These are phyloP conservation scores for Anoura caudifer DNA, from an alignment of 2,113 vertebrate genomes.

Conservation along the genomic window DNA sequence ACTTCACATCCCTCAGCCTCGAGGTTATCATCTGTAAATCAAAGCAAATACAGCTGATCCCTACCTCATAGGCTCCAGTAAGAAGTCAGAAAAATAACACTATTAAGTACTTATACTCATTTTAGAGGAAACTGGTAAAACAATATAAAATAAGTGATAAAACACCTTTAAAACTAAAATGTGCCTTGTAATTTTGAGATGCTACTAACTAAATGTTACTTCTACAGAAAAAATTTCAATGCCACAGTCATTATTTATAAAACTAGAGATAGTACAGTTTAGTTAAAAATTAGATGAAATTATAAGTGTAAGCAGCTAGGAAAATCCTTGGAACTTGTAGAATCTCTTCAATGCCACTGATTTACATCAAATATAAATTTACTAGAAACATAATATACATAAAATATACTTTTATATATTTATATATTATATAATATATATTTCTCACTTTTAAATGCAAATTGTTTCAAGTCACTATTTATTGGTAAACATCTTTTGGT, in stretches of 20 bases:
- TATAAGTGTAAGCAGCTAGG: not conserved
- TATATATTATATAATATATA: not conserved
- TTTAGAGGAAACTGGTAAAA: not conserved
- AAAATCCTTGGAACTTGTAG: not conserved
- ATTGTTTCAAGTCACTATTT: not conserved
- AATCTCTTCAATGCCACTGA: conserved; percentile 6
- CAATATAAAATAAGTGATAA: not conserved
- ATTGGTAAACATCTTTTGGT: not conserved
- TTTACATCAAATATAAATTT: conserved; percentile 7
- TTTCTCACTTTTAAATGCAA: not conserved
- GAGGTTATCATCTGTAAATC: not conserved
- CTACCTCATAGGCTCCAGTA: not conserved
- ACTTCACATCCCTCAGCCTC: not conserved
- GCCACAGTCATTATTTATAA: not conserved
- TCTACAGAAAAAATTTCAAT: not conserved
- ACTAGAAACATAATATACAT: not conserved
- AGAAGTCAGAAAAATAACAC: not conserved
- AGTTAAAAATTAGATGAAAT: not conserved
- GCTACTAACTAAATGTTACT: not conserved
- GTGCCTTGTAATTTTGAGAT: not conserved
- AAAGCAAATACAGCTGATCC: not conserved
- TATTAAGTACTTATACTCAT: not conserved
- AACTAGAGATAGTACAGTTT: not conserved
- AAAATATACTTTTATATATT: too few species aligned
- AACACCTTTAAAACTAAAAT: not conserved